Conservation (phyloP, 2,888 invertebrate genomes). For the Noctua comes region DNA sequence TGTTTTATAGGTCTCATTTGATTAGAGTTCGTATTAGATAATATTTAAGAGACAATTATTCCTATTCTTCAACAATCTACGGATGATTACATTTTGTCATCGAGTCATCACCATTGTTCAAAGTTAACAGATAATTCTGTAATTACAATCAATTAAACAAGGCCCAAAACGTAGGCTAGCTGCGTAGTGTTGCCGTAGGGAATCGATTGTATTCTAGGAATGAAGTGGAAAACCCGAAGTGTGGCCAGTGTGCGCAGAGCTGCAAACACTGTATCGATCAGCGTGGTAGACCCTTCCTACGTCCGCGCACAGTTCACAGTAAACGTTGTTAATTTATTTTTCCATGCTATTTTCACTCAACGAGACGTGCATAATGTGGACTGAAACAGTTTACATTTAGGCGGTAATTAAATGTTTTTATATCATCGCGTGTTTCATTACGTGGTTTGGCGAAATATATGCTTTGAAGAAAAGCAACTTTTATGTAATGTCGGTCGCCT, state of each 20-base stretch:
- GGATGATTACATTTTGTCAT: slow-evolving; percentile 33
- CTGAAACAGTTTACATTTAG: slow-evolving; percentile 83
- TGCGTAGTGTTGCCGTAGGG: slow-evolving; percentile 13
- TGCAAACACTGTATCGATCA: slow-evolving; percentile 52
- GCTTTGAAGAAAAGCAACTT: slow-evolving; percentile 66
- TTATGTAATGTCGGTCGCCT: slow-evolving; percentile 44
- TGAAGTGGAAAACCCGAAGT: slow-evolving; percentile 27
- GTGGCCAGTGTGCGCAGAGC: slow-evolving; percentile 36
- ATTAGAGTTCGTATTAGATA: slow-evolving; percentile 11
- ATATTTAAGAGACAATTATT: slow-evolving; percentile 26
- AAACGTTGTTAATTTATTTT: slow-evolving; percentile 76
- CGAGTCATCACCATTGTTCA: slow-evolving; percentile 31
- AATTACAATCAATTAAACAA: slow-evolving; percentile 31
- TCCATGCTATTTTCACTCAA: slow-evolving; percentile 81
- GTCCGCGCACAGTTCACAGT: slow-evolving; percentile 46
- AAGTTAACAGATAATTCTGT: slow-evolving; percentile 10
- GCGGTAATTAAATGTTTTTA: slow-evolving; percentile 85
- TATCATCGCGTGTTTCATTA: slow-evolving; percentile 83
- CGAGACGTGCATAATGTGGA: slow-evolving; percentile 83
- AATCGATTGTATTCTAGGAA: slow-evolving; percentile 25
- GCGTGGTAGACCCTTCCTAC: slow-evolving; percentile 49
- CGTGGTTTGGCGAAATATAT: slow-evolving; percentile 75
- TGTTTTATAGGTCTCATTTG: slow-evolving; percentile 28
- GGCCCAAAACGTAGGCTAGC: slow-evolving; percentile 5
- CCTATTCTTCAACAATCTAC: slow-evolving; percentile 18